Evolutionary conservation across 2,888 invertebrate genomes (phyloP).

Genomic region (Xestia xanthographa): DNA sequence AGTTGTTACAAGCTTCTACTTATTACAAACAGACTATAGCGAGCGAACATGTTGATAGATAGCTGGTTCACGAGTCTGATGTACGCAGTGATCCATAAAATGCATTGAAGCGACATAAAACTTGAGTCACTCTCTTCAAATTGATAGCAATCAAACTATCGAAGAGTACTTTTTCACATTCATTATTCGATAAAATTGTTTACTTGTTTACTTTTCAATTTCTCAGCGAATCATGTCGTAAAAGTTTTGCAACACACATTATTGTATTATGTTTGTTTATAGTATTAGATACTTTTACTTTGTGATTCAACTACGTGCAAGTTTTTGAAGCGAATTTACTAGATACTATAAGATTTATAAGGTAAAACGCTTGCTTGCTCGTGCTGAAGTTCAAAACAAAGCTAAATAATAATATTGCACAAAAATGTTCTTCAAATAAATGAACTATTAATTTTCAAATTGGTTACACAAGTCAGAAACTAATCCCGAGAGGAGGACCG

Average conservation of each 20-base stretch:
- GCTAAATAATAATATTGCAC: background rate
- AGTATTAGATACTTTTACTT: slow-evolving; percentile 13
- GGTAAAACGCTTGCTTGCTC: background rate
- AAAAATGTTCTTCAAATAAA: background rate
- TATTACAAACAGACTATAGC: slow-evolving; percentile 13
- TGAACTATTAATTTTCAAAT: background rate
- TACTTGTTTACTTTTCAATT: slow-evolving; percentile 45
- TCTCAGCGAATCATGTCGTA: slow-evolving; percentile 28
- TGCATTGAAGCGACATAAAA: slow-evolving; percentile 72
- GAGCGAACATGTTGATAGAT: background rate
- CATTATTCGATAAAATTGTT: slow-evolving; percentile 74
- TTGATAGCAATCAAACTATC: slow-evolving; percentile 74
- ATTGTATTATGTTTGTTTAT: slow-evolving; percentile 23
- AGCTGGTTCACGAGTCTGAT: background rate
- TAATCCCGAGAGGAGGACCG: background rate
- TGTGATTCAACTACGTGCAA: slow-evolving; percentile 24
- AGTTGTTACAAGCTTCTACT: slow-evolving; percentile 31
- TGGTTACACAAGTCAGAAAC: background rate
- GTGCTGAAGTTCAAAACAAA: background rate
- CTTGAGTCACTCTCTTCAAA: slow-evolving; percentile 68
- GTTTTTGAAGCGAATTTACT: slow-evolving; percentile 22
- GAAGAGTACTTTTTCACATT: slow-evolving; percentile 69
- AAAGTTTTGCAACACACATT: slow-evolving; percentile 10
- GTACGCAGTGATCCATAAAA: slow-evolving; percentile 57
- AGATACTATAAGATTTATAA: slow-evolving; percentile 4